Percentiles rank a stretch among this genome's conserved stretches.
These are phyloP conservation scores for Ifrita kowaldi DNA, from an alignment of 2,113 vertebrate species.

Conservation along the genomic window DNA sequence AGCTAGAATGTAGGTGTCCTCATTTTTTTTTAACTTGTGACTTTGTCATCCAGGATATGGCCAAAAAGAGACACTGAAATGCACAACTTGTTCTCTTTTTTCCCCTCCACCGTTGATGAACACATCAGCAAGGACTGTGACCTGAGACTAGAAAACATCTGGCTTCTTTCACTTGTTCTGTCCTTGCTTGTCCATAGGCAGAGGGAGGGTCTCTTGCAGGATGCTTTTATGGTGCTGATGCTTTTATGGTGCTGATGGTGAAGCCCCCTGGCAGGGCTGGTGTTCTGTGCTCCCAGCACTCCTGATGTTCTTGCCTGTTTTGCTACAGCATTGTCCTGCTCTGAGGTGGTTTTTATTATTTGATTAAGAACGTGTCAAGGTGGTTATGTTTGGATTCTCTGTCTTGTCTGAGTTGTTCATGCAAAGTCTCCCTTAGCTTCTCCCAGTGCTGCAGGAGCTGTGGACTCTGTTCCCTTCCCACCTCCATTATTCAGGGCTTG, in stretches of 20 bases:
- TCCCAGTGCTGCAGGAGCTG: background rate
- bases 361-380: background rate
- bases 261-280: background rate
- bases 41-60: background rate
- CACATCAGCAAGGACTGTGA: background rate
- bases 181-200: background rate
- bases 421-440: background rate
- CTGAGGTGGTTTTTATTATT: background rate
- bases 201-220: background rate
- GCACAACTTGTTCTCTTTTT: background rate
- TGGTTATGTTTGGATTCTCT: background rate
- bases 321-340: background rate
- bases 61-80: background rate
- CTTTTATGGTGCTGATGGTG: background rate
- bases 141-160: background rate
- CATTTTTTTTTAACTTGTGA: background rate
- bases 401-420: background rate
- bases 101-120: background rate
- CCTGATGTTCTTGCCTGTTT: background rate
- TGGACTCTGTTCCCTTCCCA: background rate
- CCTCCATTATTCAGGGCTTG: background rate
- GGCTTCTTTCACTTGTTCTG: background rate
- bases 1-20: background rate
- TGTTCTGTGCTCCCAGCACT: background rate
- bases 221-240: background rate